These are phyloP conservation scores for Ischnura elegans DNA, from an alignment of 2,888 invertebrate genomes.

Conservation along the genomic window DNA sequence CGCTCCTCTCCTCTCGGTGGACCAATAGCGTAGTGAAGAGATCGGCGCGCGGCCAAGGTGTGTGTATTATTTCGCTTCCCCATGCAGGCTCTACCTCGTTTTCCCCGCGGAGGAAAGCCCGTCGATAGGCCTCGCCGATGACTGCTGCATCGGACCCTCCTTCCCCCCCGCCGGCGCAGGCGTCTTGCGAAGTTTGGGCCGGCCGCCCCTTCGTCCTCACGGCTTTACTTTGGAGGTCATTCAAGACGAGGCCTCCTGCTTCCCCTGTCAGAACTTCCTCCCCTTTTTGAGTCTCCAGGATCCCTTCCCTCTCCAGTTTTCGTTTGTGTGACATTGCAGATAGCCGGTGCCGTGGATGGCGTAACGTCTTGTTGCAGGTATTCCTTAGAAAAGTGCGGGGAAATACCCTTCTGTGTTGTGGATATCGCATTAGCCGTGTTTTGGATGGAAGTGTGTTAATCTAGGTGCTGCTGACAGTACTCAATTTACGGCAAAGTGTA, in stretches of 20 bases:
- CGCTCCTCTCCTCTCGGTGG: neutral
- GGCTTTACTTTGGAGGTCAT: neutral
- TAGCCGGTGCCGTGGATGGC: too few species aligned
- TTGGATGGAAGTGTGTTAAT: too few species aligned
- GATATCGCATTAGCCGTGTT: too few species aligned
- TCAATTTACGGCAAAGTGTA: too few species aligned
- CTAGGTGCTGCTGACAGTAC: too few species aligned
- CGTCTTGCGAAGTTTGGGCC: neutral
- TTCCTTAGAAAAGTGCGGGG: too few species aligned
- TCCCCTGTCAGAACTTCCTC: neutral
- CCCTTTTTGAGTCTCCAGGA: neutral
- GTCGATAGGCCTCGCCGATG: neutral
- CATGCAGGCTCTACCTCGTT: neutral
- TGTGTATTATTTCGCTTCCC: neutral
- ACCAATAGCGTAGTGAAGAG: neutral
- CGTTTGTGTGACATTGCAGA: too few species aligned
- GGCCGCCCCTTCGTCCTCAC: neutral
- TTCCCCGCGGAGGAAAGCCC: neutral
- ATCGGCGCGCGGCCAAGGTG: neutral
- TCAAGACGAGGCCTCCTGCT: neutral
- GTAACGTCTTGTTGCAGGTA: too few species aligned
- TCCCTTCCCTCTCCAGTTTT: neutral
- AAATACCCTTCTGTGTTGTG: too few species aligned
- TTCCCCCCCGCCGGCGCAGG: neutral
- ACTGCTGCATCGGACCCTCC: neutral